A percentile compares a stretch with the other conserved stretches of the same genome.
phyloP scores from a whole-genome alignment of 2,113 vertebrate genomes.

The Sinocyclocheilus maitianheensis region DNA sequence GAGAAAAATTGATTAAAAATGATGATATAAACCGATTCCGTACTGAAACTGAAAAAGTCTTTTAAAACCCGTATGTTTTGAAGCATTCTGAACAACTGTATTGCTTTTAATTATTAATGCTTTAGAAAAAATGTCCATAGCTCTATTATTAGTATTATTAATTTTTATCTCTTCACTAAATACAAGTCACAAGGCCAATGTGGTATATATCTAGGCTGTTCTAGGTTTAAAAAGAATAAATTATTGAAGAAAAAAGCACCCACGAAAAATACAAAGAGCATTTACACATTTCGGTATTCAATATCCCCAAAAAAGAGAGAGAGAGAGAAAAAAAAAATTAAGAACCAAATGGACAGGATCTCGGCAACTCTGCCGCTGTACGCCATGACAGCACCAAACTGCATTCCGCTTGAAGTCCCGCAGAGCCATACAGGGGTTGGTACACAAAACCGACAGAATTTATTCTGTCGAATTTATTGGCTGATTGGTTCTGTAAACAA shows the following conservation, averaged over 20 bases:
- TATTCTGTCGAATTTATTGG: conserved; percentile 56
- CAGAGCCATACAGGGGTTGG: conserved; percentile 58
- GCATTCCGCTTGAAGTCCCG: conserved; percentile 56
- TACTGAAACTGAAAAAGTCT: conserved; percentile 63
- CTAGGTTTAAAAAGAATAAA: conserved; percentile 77
- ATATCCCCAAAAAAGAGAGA: conserved; percentile 47
- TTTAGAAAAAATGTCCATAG: conserved; percentile 83
- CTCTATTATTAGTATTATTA: conserved; percentile 82
- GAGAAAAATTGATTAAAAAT: conserved; percentile 54
- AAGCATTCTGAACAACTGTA: conserved; percentile 78
- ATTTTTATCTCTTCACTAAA: conserved; percentile 79
- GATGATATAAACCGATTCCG: conserved; percentile 64
- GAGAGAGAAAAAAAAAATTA: conserved; percentile 51
- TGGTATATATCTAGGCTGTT: conserved; percentile 82
- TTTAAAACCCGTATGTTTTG: conserved; percentile 82
- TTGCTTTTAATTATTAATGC: conserved; percentile 80
- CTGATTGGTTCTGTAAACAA: conserved; percentile 77
- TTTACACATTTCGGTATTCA: conserved; percentile 79
- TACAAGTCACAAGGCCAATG: conserved; percentile 83
- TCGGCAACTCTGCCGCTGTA: conserved; percentile 60
- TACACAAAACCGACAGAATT: conserved; percentile 63
- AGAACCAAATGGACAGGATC: conserved; percentile 61
- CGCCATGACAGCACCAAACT: conserved; percentile 69
- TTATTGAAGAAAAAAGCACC: conserved; percentile 73
- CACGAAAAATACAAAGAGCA: conserved; percentile 75